Base-by-base conservation (phyloP, 2,888 invertebrate species). In the Campoplex nolae region DNA sequence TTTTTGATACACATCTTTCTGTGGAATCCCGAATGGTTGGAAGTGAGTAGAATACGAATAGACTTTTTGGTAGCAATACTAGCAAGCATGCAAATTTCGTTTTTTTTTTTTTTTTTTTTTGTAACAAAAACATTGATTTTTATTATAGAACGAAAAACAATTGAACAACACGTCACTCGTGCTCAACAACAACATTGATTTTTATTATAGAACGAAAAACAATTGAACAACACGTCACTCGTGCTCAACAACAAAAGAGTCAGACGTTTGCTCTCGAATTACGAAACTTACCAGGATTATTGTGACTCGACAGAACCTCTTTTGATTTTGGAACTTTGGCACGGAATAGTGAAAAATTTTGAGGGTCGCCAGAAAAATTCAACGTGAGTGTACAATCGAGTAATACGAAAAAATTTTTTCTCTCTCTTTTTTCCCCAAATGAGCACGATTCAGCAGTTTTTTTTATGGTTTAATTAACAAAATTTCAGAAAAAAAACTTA, bases 291-390 rank as follows among this genome's bases (percentile, higher is more conserved):
- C 90, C 94, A 95, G 13, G 96, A 97, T 85, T 97, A 97, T 93
- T 95, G 92, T 89, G 95, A 95, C 73, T 94, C 95, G 65, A 94
- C 96, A 75, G 95, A 95, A 32, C 96, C 96, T 75, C 93, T 96
- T 79, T 93, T 97, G 67, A 92, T 96, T 8, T 95, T 96, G 92
- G 97, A 97, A 92, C 95, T 96, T 67, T 97, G 97, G 97, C 95
- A 96, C 90, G 95, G 87, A 3, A 91, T 93, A 56, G 89, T 91
- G 0, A 93, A 91, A 74, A 93, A 94, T 35, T 92, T 89, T 70
- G 90, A 92, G 9, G 75, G 68, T 11, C 51, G 62, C 7, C 88
- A 89, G n/a, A 88, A 76, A 8, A 77, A 71, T 79, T 42, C 58
- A 4, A 82, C 65, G 75, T 88, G 62, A 56, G 84, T 79, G 18